phyloP scores from a whole-genome alignment of 1,140 invertebrate genomes.

The Heliconius eleuchia region DNA sequence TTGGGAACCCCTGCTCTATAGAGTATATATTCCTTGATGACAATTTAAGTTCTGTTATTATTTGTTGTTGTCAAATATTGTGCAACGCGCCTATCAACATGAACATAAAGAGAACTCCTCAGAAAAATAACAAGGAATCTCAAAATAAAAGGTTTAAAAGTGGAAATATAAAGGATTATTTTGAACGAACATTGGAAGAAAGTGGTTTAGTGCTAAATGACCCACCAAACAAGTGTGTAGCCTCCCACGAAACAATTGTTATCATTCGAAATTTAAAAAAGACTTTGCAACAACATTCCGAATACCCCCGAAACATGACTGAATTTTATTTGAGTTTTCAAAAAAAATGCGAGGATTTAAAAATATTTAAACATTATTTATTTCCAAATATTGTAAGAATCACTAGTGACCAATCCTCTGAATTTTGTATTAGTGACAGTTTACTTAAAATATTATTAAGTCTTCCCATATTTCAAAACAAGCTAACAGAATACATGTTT shows the following conservation, averaged over 20 bases:
- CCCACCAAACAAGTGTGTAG: constrained; percentile 58
- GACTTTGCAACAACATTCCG: constrained; percentile 66
- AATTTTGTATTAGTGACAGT: constrained; percentile 55
- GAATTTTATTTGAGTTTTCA: constrained; percentile 64
- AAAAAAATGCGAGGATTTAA: constrained; percentile 57
- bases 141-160: constrained; percentile 42
- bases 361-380: constrained; percentile 67
- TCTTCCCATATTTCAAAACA: constrained; percentile 66
- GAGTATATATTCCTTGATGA: no score
- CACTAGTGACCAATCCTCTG: constrained; percentile 52
- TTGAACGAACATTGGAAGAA: constrained; percentile 54
- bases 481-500: constrained; percentile 69
- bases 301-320: constrained; percentile 69
- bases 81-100: neutral
- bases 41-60: no score
- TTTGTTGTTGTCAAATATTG: no score
- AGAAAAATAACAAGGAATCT: neutral
- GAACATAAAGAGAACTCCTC: constrained; percentile 15
- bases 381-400: constrained; percentile 65
- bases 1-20: no score
- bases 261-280: constrained; percentile 69
- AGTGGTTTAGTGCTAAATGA: constrained; percentile 61
- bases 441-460: constrained; percentile 72
- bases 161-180: constrained; percentile 48
- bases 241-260: constrained; percentile 55